Conservation (phyloP, 2,797 vertebrate species). For the Distichodus sexfasciatus region DNA sequence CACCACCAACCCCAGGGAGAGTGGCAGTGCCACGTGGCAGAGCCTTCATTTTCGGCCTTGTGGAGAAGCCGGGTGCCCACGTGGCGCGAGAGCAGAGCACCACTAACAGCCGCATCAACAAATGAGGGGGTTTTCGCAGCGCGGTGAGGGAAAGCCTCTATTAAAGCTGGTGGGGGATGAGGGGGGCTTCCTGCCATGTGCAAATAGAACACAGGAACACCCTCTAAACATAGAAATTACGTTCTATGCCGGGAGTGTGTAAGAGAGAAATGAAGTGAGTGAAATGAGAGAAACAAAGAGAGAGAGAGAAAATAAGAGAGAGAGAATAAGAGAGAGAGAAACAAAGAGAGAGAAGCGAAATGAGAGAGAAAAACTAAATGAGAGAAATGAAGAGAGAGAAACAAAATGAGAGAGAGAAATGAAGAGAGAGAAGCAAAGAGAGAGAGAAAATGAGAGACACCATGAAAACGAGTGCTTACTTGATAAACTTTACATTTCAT, state of each 20-base stretch:
- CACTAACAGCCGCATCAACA: constrained; percentile 56
- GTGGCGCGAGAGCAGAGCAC: constrained; percentile 43
- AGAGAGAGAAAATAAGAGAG: constrained; percentile 21
- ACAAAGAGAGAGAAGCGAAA: constrained; percentile 11
- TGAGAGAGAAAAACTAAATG: too few species aligned
- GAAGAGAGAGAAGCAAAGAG: too few species aligned
- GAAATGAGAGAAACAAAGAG: not conserved
- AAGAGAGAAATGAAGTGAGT: not conserved
- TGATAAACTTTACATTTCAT: too few species aligned
- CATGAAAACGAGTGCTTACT: too few species aligned
- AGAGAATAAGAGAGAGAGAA: not conserved
- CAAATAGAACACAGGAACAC: constrained; percentile 54
- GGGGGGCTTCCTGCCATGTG: constrained; percentile 35
- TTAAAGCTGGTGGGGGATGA: constrained; percentile 48
- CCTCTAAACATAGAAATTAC: constrained; percentile 67
- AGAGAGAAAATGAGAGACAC: too few species aligned
- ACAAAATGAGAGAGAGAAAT: too few species aligned
- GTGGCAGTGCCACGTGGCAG: constrained; percentile 43
- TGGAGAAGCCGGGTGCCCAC: constrained; percentile 53
- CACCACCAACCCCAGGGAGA: constrained; percentile 32
- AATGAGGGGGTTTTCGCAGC: constrained; percentile 63
- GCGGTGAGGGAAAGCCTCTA: constrained; percentile 33
- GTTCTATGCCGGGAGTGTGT: not conserved
- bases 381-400: too few species aligned
- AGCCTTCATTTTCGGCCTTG: constrained; percentile 68